Evolutionary conservation across 1,140 invertebrate genomes (phyloP).

Genomic region (Cyclargus thomasi): DNA sequence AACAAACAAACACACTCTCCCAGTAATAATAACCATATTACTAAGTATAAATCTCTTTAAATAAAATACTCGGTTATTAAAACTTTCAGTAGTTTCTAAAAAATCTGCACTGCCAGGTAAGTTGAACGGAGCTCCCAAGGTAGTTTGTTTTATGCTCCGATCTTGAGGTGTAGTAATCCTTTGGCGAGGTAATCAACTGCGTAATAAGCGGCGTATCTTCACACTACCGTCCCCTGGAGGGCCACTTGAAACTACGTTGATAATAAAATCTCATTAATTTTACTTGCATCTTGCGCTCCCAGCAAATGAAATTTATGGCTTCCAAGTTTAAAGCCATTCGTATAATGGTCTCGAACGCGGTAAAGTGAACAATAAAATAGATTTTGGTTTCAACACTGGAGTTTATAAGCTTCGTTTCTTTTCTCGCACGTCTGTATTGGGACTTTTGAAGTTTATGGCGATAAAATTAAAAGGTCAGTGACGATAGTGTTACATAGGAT

Average conservation of each 20-base stretch:
- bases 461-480: neutral
- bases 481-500: neutral
- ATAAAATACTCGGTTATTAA: no score
- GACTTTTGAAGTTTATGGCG: neutral
- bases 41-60: no score
- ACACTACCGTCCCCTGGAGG: constrained; percentile 13
- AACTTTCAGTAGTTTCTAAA: no score
- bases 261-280: constrained; percentile 25
- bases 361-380: neutral
- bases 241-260: constrained; percentile 16
- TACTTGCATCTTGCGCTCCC: constrained; percentile 9
- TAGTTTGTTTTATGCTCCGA: constrained; percentile 19
- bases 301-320: constrained; percentile 13
- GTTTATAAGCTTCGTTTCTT: constrained; percentile 1
- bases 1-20: no score
- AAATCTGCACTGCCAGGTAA: no score
- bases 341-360: neutral
- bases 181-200: constrained; percentile 20
- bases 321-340: neutral
- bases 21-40: no score
- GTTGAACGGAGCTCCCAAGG: no score
- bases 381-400: neutral
- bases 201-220: constrained; percentile 21
- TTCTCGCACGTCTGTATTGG: neutral
- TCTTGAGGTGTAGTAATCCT: constrained; percentile 27